A percentile compares a stretch with the other conserved stretches of the same genome.
These are phyloP conservation scores for Sycobia sp. DNA, from an alignment of 1,140 invertebrate genomes.

Conservation along the genomic window DNA sequence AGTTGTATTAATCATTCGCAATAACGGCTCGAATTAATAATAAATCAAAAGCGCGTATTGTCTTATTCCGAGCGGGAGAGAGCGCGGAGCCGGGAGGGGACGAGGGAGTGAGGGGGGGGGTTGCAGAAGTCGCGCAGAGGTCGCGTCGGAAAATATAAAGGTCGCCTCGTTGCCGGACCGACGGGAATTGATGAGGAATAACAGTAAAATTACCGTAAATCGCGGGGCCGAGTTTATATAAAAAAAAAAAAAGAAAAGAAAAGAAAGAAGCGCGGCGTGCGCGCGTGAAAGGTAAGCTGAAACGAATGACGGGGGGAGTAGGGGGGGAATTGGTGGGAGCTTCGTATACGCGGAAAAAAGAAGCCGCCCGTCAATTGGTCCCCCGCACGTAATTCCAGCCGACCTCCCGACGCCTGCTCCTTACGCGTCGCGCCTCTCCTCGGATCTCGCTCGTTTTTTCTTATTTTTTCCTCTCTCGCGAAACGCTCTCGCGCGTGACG, in stretches of 20 bases:
- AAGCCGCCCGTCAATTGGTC: conserved; percentile 14
- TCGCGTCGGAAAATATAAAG: not conserved
- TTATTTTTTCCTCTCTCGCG: not conserved
- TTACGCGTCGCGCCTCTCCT: not conserved
- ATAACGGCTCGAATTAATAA: conserved; percentile 25
- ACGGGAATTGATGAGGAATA: conserved; percentile 26
- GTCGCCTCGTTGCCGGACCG: not conserved
- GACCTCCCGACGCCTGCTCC: too few relatives aligned
- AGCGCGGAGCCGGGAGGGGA: not conserved
- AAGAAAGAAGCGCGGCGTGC: not conserved
- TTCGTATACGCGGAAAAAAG: not conserved
- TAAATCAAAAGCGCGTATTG: conserved; percentile 22
- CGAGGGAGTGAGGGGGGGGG: too few relatives aligned
- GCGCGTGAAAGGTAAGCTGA: conserved; percentile 3
- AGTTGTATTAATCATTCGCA: conserved; percentile 10
- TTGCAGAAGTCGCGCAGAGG: too few relatives aligned
- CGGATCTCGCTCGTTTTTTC: not conserved
- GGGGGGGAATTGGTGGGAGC: too few relatives aligned
- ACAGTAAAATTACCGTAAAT: conserved; percentile 18
- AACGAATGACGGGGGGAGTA: not conserved
- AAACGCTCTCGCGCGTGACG: not conserved
- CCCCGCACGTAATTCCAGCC: too few relatives aligned
- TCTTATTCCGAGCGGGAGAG: conserved; percentile 1
- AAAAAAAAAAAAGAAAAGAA: too few relatives aligned
- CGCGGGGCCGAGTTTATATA: conserved; percentile 20